phyloP scores from a whole-genome alignment of 2,797 vertebrate genomes.

The Pampus argenteus region DNA sequence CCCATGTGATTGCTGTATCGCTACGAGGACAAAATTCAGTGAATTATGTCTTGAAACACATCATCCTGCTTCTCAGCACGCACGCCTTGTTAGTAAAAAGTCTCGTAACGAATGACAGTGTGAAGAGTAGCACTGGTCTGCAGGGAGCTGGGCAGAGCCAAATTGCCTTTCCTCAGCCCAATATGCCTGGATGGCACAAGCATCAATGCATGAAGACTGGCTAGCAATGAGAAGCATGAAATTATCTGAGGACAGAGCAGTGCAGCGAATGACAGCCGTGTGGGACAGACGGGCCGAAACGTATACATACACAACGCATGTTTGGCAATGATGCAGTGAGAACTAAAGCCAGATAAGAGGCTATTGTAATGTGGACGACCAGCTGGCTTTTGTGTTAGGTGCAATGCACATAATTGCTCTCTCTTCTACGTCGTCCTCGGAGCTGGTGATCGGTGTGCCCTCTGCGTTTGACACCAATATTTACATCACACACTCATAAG shows the following conservation, averaged over 20 bases:
- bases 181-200: conserved; percentile 67
- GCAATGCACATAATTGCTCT: conserved; percentile 73
- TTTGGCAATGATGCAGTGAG: conserved; percentile 46
- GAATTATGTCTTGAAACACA: conserved; percentile 66
- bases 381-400: conserved; percentile 69
- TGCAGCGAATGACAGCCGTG: no score
- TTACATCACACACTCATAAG: conserved; percentile 55
- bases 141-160: conserved; percentile 73
- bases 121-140: conserved; percentile 66
- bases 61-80: conserved; percentile 62
- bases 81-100: conserved; percentile 73
- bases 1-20: conserved; percentile 45
- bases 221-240: conserved; percentile 64
- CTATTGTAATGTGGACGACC: conserved; percentile 62
- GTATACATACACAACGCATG: conserved; percentile 25
- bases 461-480: conserved; percentile 79
- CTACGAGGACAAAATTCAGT: conserved; percentile 57
- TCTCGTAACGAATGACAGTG: conserved; percentile 69
- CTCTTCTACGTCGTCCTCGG: conserved; percentile 53
- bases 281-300: background rate
- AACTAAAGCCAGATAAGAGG: conserved; percentile 63
- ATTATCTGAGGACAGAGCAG: conserved; percentile 61
- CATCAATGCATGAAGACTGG: conserved; percentile 71
- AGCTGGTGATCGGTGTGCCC: conserved; percentile 67
- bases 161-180: conserved; percentile 74